These are phyloP conservation scores for Brachyhypopomus gauderio DNA, from an alignment of 2,113 vertebrate genomes.

Conservation along the genomic window DNA sequence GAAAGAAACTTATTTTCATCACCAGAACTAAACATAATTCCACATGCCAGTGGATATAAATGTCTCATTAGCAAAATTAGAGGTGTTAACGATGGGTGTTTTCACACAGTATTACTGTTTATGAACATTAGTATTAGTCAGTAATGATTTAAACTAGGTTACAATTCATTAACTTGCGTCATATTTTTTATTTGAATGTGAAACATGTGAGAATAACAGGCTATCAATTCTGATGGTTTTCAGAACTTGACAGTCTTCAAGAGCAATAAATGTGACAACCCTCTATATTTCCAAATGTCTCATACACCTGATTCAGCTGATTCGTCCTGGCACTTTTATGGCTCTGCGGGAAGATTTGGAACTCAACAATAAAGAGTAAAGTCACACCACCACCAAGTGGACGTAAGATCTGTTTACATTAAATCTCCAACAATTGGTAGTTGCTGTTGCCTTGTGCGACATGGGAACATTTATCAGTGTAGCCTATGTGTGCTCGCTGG, in stretches of 20 bases:
- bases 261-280: no score
- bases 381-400: slow-evolving; percentile 22
- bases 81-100: not conserved
- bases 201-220: not conserved
- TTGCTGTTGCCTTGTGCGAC: no score
- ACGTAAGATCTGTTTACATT: no score
- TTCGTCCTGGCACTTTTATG: not conserved
- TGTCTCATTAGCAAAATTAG: no score
- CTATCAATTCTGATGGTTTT: no score
- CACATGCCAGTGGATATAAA: not conserved
- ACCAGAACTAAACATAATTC: not conserved
- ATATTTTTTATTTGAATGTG: not conserved
- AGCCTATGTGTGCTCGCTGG: no score
- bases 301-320: no score
- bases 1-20: not conserved
- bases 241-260: no score
- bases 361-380: not conserved
- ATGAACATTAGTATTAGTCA: not conserved
- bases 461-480: no score
- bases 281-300: no score
- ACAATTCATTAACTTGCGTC: not conserved
- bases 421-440: no score
- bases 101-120: not conserved
- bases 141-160: no score
- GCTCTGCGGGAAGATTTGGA: not conserved